Evolutionary conservation across 2,888 invertebrate species (phyloP).

Genomic region (Dastarcus helophoroides): DNA sequence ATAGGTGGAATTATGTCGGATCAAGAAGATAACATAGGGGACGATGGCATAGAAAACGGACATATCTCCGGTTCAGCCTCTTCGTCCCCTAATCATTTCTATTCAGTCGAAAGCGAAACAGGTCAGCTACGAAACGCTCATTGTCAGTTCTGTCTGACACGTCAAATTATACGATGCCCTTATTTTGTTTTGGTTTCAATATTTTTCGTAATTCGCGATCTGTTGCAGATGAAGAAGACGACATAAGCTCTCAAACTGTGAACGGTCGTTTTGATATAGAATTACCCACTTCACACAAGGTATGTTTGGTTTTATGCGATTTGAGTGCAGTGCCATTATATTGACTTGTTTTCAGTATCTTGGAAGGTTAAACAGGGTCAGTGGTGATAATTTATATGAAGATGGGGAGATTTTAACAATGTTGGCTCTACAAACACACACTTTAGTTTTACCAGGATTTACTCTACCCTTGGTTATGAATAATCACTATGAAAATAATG

Average conservation of each 20-base stretch:
- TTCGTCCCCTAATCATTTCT: too few relatives aligned
- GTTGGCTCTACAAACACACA: conserved; percentile 32
- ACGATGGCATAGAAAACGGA: conserved; percentile 25
- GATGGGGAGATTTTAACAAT: conserved; percentile 30
- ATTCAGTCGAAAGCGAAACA: too few relatives aligned
- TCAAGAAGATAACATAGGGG: conserved; percentile 12
- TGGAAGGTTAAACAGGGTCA: conserved; percentile 31
- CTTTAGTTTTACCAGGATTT: conserved; percentile 68
- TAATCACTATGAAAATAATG: conserved; percentile 41
- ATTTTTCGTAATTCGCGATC: conserved; percentile 1
- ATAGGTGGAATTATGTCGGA: too few relatives aligned
- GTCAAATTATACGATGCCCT: too few relatives aligned
- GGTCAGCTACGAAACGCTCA: too few relatives aligned
- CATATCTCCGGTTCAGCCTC: conserved; percentile 16
- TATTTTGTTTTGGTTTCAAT: too few relatives aligned
- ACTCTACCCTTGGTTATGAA: conserved; percentile 58
- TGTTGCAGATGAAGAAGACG: conserved; percentile 17
- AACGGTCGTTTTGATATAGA: conserved; percentile 30
- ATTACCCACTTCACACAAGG: conserved; percentile 32
- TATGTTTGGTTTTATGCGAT: conserved; percentile 15
- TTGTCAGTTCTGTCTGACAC: too few relatives aligned
- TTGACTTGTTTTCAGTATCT: conserved; percentile 25
- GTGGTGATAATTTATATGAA: conserved; percentile 35
- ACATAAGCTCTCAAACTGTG: conserved; percentile 15
- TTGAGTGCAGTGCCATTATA: neutral